A percentile compares a stretch with the other conserved stretches of the same genome.
Conservation (phyloP, 2,113 vertebrate genomes). For the Gila orcuttii region DNA sequence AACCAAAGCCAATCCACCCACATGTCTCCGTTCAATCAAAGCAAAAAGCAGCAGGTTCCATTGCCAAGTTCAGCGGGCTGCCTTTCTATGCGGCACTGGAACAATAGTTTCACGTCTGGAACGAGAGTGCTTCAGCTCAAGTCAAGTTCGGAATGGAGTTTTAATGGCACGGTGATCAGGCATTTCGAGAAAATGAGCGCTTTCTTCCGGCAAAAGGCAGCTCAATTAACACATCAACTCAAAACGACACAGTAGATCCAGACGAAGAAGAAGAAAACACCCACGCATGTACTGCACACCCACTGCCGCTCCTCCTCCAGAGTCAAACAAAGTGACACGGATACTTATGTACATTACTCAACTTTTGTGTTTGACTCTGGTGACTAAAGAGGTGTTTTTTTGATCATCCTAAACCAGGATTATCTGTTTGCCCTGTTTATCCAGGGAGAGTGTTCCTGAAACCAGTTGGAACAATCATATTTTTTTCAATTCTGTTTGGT, state of each 20-base stretch:
- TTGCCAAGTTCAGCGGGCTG: constrained; percentile 11
- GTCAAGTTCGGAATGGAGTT: constrained; percentile 59
- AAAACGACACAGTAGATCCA: constrained; percentile 29
- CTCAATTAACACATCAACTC: constrained; percentile 56
- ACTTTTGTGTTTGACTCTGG: not conserved
- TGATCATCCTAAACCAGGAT: no score
- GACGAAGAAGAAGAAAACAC: constrained; percentile 23
- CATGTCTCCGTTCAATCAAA: not conserved
- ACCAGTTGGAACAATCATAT: no score
- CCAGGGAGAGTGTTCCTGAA: no score
- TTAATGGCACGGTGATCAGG: constrained; percentile 63
- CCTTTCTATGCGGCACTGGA: constrained; percentile 27
- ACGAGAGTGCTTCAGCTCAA: constrained; percentile 54
- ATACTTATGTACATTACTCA: not conserved
- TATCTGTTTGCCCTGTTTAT: no score
- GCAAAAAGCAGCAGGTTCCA: not conserved
- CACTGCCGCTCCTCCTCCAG: not conserved
- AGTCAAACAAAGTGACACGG: not conserved
- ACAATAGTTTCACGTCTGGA: constrained; percentile 50
- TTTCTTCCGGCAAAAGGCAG: constrained; percentile 58
- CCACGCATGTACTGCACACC: not conserved
- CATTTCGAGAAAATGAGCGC: constrained; percentile 48
- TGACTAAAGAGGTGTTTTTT: not conserved
- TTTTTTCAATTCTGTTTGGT: no score
- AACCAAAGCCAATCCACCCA: constrained; percentile 32